Evolutionary conservation across 2,888 invertebrate species (phyloP).

Genomic region (Troides aeacus): DNA sequence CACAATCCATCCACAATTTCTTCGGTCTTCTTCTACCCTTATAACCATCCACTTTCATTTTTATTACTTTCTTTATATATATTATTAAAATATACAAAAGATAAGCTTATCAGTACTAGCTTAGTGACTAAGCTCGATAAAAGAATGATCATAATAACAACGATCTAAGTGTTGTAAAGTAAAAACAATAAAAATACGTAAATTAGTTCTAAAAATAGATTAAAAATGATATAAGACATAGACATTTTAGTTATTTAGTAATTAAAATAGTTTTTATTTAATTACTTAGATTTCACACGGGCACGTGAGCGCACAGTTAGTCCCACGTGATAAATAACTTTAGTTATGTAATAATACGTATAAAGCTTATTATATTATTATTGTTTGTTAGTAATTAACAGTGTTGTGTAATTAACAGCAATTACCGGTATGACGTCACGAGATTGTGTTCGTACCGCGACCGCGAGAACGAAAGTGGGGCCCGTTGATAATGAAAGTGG

Average conservation of each 20-base stretch:
- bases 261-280: neutral
- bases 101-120: no score
- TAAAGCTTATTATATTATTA: conserved; percentile 12
- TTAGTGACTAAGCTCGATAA: no score
- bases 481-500: conserved; percentile 32
- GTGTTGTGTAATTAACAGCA: conserved; percentile 32
- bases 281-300: neutral
- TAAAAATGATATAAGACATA: neutral
- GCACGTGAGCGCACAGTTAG: neutral
- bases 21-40: no score
- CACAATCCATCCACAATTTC: no score
- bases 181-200: no score
- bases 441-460: conserved; percentile 25
- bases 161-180: no score
- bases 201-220: no score
- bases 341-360: conserved; percentile 8
- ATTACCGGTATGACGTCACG: conserved; percentile 36
- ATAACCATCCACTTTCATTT: no score
- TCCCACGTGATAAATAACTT: neutral
- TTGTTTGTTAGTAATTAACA: neutral
- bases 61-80: no score
- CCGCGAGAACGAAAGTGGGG: conserved; percentile 32
- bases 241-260: neutral
- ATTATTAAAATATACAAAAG: no score
- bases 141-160: no score